Conservation (phyloP, 2,113 vertebrate species). For the Perca fluviatilis region DNA sequence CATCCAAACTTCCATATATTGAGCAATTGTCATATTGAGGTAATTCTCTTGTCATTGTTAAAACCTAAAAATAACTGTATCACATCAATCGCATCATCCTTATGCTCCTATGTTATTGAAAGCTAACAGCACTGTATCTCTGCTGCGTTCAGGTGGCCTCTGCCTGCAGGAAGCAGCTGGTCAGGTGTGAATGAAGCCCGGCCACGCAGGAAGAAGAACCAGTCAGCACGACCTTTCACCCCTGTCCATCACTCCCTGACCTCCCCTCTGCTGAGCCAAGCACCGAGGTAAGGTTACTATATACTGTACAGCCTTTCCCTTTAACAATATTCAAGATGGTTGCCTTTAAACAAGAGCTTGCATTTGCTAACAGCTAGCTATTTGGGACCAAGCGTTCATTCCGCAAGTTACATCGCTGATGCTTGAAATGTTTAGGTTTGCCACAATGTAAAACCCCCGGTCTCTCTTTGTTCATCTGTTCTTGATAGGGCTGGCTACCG, state of each 20-base stretch:
- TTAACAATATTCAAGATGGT: background rate
- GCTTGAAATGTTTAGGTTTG: too few species aligned
- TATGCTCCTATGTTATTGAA: background rate
- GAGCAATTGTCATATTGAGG: background rate
- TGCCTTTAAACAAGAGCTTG: background rate
- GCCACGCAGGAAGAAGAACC: constrained; percentile 33
- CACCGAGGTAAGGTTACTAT: constrained; percentile 71
- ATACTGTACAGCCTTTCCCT: background rate
- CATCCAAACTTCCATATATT: background rate
- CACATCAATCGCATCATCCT: background rate
- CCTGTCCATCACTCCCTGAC: constrained; percentile 79
- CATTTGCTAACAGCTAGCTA: too few species aligned
- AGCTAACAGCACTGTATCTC: background rate
- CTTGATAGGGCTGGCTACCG: too few species aligned
- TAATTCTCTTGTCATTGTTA: background rate
- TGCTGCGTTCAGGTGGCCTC: constrained; percentile 55
- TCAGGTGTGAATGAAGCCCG: constrained; percentile 5
- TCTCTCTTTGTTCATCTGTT: too few species aligned
- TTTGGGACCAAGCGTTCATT: too few species aligned
- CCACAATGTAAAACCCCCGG: too few species aligned
- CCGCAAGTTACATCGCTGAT: too few species aligned
- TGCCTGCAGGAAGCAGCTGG: background rate
- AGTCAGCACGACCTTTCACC: constrained; percentile 72
- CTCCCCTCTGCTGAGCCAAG: constrained; percentile 54
- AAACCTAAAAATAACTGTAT: background rate